phyloP scores from a whole-genome alignment of 2,888 invertebrate species.

The Lissocephala sabroskyi region DNA sequence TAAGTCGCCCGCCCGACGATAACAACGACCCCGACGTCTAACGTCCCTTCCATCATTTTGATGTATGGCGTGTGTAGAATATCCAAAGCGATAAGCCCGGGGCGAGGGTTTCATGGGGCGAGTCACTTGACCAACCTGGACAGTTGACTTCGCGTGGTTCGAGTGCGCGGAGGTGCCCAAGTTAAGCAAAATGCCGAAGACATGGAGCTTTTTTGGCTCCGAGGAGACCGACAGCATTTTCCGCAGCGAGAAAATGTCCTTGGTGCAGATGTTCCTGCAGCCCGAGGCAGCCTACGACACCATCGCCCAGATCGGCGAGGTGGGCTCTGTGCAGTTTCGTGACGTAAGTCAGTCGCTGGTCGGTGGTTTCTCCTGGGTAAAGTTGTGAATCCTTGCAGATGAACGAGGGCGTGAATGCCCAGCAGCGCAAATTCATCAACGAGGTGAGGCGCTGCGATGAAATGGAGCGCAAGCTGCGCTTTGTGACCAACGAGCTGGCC shows the following conservation, averaged over 20 bases:
- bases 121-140: conserved; percentile 47
- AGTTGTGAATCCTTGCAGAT: conserved; percentile 74
- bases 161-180: conserved; percentile 21
- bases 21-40: too few relatives aligned
- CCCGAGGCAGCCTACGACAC: conserved; percentile 95
- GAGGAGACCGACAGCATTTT: conserved; percentile 79
- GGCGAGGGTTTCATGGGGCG: conserved; percentile 21
- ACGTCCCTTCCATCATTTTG: conserved; percentile 44
- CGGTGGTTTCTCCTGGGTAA: neutral
- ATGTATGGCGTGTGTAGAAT: conserved; percentile 33
- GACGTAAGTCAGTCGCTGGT: conserved; percentile 80
- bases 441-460: conserved; percentile 89
- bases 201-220: conserved; percentile 18
- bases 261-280: conserved; percentile 95
- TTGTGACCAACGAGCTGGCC: conserved; percentile 83
- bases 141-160: conserved; percentile 40
- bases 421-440: conserved; percentile 87
- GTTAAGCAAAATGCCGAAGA: conserved; percentile 1
- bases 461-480: conserved; percentile 85
- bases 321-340: conserved; percentile 93
- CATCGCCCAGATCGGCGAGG: conserved; percentile 93
- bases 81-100: conserved; percentile 48
- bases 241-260: conserved; percentile 90
- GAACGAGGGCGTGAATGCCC: conserved; percentile 83
- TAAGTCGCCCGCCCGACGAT: too few relatives aligned